phyloP scores from a whole-genome alignment of 2,888 invertebrate genomes.

The Taphrorychus bicolor region DNA sequence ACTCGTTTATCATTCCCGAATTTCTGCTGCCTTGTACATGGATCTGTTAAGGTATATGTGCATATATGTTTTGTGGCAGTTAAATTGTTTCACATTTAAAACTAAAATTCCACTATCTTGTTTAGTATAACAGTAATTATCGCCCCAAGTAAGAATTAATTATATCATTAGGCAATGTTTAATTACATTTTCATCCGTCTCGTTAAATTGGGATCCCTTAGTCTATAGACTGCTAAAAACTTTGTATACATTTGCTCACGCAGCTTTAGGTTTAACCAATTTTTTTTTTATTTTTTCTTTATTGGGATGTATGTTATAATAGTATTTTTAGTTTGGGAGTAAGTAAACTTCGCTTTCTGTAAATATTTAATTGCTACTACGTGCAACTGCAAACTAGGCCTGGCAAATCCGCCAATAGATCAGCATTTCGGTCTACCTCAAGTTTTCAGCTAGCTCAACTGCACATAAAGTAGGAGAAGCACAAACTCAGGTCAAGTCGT shows the following conservation, averaged over 20 bases:
- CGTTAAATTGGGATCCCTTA: background rate
- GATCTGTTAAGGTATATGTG: slow-evolving; percentile 26
- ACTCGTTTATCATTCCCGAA: slow-evolving; percentile 22
- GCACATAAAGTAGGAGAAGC: slow-evolving; percentile 48
- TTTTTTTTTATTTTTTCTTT: too few species aligned
- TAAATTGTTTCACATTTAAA: slow-evolving; percentile 24
- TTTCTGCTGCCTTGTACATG: slow-evolving; percentile 25
- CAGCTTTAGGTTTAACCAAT: background rate
- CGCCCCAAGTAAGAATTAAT: slow-evolving; percentile 10
- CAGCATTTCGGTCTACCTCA: slow-evolving; percentile 15
- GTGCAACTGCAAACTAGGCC: background rate
- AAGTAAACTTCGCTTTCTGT: background rate
- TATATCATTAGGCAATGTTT: slow-evolving; percentile 6
- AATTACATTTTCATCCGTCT: slow-evolving; percentile 9
- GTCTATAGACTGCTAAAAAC: background rate
- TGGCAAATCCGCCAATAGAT: slow-evolving; percentile 16
- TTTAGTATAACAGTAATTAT: slow-evolving; percentile 18
- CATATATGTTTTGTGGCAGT: slow-evolving; percentile 25
- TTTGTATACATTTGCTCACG: background rate
- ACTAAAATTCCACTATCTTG: slow-evolving; percentile 21
- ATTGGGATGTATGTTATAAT: too few species aligned
- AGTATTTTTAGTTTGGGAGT: background rate
- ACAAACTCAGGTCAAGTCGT: slow-evolving; percentile 31
- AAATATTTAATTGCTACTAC: background rate
- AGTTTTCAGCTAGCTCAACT: slow-evolving; percentile 22